phyloP scores from a whole-genome alignment of 1,140 invertebrate genomes.

The Cydia splendana region DNA sequence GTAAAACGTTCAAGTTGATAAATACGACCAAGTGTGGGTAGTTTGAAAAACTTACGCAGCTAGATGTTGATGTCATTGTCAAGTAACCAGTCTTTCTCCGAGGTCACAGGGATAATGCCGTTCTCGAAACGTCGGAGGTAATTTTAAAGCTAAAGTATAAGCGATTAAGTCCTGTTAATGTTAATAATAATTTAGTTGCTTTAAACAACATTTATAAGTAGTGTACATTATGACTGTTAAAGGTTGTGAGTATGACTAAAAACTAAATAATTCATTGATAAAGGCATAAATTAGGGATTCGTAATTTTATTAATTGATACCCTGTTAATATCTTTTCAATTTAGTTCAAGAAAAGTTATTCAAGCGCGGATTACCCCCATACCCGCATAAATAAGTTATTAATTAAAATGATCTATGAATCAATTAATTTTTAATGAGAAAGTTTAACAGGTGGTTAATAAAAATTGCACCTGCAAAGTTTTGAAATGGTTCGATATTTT shows the following conservation, averaged over 20 bases:
- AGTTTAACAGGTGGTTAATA: background rate
- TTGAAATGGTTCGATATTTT: background rate
- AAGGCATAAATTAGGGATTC: background rate
- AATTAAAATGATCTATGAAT: conserved; percentile 2
- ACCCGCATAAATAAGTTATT: background rate
- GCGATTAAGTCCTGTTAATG: no score
- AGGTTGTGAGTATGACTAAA: background rate
- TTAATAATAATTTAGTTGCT: no score
- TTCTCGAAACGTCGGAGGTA: no score
- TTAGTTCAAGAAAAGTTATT: background rate
- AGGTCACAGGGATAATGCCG: no score
- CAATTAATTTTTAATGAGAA: conserved; percentile 2
- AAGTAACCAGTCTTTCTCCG: no score
- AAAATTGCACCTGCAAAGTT: background rate
- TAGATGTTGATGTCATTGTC: no score
- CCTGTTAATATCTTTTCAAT: background rate
- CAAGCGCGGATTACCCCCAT: background rate
- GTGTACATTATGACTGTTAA: background rate
- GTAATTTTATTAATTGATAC: background rate
- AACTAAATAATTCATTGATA: background rate
- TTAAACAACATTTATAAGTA: no score
- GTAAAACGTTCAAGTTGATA: no score
- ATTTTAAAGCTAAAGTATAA: no score
- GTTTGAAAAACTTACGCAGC: no score
- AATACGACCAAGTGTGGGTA: no score